A percentile compares a stretch with the other conserved stretches of the same genome.
phyloP scores from a whole-genome alignment of 92 coral and sea anemone species.

The Palythoa heliodiscus region DNA sequence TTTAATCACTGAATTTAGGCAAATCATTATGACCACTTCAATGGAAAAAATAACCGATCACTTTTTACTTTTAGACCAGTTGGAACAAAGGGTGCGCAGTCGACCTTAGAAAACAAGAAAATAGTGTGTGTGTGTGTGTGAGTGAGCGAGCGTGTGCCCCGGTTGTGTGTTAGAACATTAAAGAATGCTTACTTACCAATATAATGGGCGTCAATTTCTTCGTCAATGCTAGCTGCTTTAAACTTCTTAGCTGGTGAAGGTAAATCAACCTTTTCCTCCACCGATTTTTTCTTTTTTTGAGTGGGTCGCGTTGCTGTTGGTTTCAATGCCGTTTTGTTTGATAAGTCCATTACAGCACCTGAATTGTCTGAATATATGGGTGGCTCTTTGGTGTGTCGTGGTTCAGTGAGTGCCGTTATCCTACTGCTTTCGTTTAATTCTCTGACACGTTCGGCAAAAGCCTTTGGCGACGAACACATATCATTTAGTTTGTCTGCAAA shows the following conservation, averaged over 20 bases:
- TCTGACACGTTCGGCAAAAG: not conserved
- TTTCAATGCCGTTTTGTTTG: not conserved
- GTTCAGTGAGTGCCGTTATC: not conserved
- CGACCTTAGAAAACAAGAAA: no score
- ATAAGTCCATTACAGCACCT: not conserved
- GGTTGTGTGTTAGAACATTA: not conserved
- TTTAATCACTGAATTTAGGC: no score
- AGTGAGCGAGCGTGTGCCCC: no score
- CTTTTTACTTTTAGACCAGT: no score
- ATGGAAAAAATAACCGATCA: no score
- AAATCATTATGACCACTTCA: no score
- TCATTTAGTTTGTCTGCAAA: not conserved
- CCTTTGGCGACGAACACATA: not conserved
- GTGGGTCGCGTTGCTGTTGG: not conserved
- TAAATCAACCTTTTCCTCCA: not conserved
- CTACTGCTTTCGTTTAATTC: not conserved
- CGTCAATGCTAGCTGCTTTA: not conserved
- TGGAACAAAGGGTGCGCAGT: no score
- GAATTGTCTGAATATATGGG: not conserved
- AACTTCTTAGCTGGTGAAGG: not conserved
- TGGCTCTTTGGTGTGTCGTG: no score
- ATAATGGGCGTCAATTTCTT: not conserved
- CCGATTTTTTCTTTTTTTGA: not conserved
- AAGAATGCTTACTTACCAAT: not conserved
- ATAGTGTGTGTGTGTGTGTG: no score